Evolutionary conservation across 2,797 vertebrate species (phyloP).

Genomic region (Chaetodon trifasciatus): DNA sequence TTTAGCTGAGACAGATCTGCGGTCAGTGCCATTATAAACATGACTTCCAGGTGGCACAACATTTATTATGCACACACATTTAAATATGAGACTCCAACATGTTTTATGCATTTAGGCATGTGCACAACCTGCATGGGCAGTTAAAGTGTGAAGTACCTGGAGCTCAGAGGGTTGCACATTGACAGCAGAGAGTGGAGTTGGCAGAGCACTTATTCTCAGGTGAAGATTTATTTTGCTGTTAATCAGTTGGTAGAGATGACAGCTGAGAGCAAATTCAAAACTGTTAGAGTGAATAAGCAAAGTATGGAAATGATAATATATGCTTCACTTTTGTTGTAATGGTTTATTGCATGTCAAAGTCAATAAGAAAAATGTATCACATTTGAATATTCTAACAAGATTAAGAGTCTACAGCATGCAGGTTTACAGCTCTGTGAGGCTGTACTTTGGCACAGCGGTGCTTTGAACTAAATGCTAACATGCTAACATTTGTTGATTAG

Average conservation of each 20-base stretch:
- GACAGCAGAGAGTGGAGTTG: conserved; percentile 38
- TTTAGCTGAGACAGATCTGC: conserved; percentile 43
- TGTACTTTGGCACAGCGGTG: not conserved
- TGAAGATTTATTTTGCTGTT: conserved; percentile 42
- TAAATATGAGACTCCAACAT: conserved; percentile 48
- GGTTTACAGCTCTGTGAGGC: not conserved
- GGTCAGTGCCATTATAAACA: conserved; percentile 55
- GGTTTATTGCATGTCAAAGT: not conserved
- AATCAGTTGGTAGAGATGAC: conserved; percentile 8
- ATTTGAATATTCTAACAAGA: conserved; percentile 1
- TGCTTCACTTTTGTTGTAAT: conserved; percentile 4
- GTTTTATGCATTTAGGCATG: conserved; percentile 62
- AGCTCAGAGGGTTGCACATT: conserved; percentile 27
- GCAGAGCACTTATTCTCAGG: conserved; percentile 22
- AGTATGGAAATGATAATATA: conserved; percentile 22
- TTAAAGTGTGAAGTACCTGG: conserved; percentile 34
- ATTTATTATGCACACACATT: conserved; percentile 72
- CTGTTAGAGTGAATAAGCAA: conserved; percentile 5
- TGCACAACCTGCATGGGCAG: conserved; percentile 15
- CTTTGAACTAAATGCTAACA: not conserved
- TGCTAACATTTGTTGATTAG: not conserved
- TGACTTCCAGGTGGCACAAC: conserved; percentile 58
- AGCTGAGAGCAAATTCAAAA: conserved; percentile 1
- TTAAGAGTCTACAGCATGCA: not conserved
- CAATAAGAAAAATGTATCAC: conserved; percentile 7